Percentiles rank a stretch among this genome's conserved stretches.
These are phyloP conservation scores for Petroica traversi DNA, from an alignment of 2,113 vertebrate species.

Conservation along the genomic window DNA sequence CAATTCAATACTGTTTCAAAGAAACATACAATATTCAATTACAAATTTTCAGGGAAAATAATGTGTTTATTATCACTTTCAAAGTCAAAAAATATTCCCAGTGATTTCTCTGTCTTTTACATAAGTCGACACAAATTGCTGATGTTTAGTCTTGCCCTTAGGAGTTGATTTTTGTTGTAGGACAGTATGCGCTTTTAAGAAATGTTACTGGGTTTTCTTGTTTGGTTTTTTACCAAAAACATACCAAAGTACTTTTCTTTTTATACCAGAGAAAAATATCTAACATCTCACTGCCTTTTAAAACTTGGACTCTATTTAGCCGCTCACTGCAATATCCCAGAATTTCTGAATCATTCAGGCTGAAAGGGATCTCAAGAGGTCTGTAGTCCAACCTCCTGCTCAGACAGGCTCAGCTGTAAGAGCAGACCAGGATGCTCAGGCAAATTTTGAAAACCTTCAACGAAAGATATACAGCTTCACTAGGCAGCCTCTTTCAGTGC, in stretches of 20 bases:
- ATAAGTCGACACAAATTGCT: background rate
- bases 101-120: background rate
- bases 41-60: background rate
- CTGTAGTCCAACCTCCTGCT: background rate
- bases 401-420: background rate
- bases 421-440: background rate
- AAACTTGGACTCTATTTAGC: background rate
- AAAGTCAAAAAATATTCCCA: background rate
- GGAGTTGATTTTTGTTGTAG: background rate
- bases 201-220: fast-evolving
- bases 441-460: background rate
- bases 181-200: background rate
- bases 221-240: background rate
- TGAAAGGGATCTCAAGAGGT: background rate
- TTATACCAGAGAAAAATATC: background rate
- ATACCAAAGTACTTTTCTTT: background rate
- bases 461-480: background rate
- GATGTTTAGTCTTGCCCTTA: background rate
- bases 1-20: background rate
- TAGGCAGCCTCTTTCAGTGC: background rate
- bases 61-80: background rate
- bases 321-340: background rate
- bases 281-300: background rate
- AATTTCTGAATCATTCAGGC: background rate
- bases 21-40: background rate